A percentile compares a stretch with the other conserved stretches of the same genome.
These are phyloP conservation scores for Ectemnius cavifrons DNA, from an alignment of 2,888 invertebrate genomes.

Conservation along the genomic window DNA sequence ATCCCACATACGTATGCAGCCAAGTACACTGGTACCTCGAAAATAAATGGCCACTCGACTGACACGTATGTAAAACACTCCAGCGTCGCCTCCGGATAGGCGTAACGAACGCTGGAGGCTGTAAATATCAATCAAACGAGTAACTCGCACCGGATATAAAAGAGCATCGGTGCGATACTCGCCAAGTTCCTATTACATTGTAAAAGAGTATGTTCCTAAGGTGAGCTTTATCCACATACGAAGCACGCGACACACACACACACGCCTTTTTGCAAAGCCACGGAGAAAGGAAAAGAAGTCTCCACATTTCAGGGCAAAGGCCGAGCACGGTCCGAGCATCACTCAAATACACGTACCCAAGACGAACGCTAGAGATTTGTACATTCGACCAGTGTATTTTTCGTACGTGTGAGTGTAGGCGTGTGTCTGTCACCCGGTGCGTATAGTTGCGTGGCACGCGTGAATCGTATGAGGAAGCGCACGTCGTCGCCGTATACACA, in stretches of 20 bases:
- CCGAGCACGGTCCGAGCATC: background rate
- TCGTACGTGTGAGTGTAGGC: background rate
- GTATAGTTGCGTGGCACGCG: background rate
- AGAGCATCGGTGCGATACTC: background rate
- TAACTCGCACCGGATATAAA: too few relatives aligned
- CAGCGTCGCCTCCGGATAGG: background rate
- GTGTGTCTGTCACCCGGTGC: too few relatives aligned
- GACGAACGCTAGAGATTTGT: background rate
- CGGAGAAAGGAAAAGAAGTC: conserved; percentile 1
- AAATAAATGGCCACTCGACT: too few relatives aligned
- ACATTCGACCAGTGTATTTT: background rate
- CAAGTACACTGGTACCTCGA: background rate
- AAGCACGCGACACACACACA: conserved; percentile 33
- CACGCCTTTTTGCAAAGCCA: conserved; percentile 18
- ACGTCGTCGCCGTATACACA: conserved; percentile 20
- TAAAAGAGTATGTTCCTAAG: conserved; percentile 64
- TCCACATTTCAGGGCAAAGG: background rate
- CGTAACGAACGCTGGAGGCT: background rate
- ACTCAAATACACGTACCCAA: background rate
- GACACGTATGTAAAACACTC: too few relatives aligned
- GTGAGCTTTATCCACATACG: conserved; percentile 61
- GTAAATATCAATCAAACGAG: too few relatives aligned
- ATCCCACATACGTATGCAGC: background rate
- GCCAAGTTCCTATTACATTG: conserved; percentile 68
- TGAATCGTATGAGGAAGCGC: conserved; percentile 26